Evolutionary conservation across 2,113 vertebrate genomes (phyloP), one percentile per base, ranked within the genome.

Genomic region (Pyrgilauda ruficollis): DNA sequence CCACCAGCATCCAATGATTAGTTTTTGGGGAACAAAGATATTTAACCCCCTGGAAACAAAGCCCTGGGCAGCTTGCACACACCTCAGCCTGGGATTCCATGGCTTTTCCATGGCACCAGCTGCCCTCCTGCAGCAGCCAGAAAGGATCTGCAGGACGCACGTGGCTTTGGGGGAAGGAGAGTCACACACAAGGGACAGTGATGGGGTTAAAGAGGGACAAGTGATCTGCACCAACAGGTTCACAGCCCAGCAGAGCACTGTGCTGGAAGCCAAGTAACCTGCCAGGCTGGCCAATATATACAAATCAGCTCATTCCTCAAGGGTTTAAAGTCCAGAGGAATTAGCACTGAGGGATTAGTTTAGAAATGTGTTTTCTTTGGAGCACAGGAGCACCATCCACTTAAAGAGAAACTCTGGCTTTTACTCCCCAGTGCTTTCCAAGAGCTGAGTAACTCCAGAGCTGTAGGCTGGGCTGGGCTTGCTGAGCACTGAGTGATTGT

Each of bases 271-370:
- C 82, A 78, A 93, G n/a, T 11, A 92, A 93, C 83, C 41, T 72
- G 83, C 66, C 85, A 56, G 79, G 69, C 73, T 72, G 84, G 96
- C 90, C 84, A 94, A 70, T 49, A 47, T 41, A 81, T 30, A 96
- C 96, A 96, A 81, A 95, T 78, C 89, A 85, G 75, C 76, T 97
- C 87, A 87, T 96, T 93, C 90, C 89, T 96, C 66, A 85, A 64
- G 64, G 87, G 56, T 63, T 96, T 95, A 86, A 89, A 72, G 74
- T 93, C 74, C 75, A 59, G 37, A 86, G 85, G 92, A 96, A 94
- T 96, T 88, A 96, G 83, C 93, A 89, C 75, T 5, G 46, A 93
- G 90, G 85, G 64, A 90, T 93, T 93, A 90, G 85, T 47, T 88
- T 52, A 95, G 64, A 94, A 93, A 90, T 44, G 68, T 96, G 68